Conservation (phyloP, 1,140 invertebrate species). For the Conus betulinus region DNA sequence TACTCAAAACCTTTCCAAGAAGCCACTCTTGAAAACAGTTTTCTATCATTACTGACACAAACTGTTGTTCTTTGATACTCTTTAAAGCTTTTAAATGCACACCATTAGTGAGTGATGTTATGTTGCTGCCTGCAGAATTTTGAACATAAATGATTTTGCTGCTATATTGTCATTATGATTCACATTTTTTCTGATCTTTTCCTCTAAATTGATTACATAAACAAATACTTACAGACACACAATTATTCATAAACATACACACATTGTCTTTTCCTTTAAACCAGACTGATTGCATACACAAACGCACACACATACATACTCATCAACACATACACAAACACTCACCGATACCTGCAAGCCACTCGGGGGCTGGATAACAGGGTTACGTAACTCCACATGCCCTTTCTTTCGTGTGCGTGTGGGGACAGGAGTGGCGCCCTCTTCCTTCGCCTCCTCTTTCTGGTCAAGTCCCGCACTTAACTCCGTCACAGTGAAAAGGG, state of each 20-base stretch:
- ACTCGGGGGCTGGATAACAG: constrained; percentile 71
- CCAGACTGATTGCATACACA: neutral
- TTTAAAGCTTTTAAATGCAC: no score
- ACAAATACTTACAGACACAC: neutral
- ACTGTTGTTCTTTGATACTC: no score
- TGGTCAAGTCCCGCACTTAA: constrained; percentile 67
- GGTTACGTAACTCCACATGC: constrained; percentile 71
- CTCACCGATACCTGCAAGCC: constrained; percentile 60
- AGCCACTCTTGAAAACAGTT: no score
- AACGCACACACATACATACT: neutral
- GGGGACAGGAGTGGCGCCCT: constrained; percentile 50
- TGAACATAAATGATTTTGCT: no score
- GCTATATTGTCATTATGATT: no score
- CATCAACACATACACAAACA: neutral
- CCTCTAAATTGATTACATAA: no score
- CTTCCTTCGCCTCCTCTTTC: constrained; percentile 73
- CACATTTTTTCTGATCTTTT: no score
- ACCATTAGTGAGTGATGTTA: no score
- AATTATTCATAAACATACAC: neutral
- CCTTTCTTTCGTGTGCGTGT: constrained; percentile 68
- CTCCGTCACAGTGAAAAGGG: constrained; percentile 74
- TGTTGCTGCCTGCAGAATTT: no score
- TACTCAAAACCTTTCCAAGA: no score
- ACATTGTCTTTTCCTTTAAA: neutral
- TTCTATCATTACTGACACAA: no score